These are phyloP conservation scores for Cremastobaeus sp. DNA, from an alignment of 2,888 invertebrate species.

Conservation along the genomic window DNA sequence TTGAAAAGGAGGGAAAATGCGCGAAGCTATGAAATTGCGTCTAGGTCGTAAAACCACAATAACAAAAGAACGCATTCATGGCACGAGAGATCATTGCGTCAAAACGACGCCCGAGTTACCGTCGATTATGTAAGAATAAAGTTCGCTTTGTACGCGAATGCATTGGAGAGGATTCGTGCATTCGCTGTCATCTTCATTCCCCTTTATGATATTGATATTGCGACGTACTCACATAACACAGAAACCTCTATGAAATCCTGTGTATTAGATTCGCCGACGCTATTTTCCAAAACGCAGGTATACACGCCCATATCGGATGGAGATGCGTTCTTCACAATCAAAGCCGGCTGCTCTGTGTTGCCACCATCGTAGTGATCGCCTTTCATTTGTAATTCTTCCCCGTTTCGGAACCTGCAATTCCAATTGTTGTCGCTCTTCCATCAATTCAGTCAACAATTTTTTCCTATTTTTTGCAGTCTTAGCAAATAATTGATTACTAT, in stretches of 20 bases:
- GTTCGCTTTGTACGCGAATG: constrained; percentile 28
- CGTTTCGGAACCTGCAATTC: constrained; percentile 84
- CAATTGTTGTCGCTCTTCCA: constrained; percentile 9
- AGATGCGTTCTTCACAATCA: constrained; percentile 87
- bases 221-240: constrained; percentile 86
- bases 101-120: constrained; percentile 22
- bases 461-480: background rate
- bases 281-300: constrained; percentile 88
- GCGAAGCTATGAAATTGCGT: too few species aligned
- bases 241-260: constrained; percentile 87
- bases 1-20: too few species aligned
- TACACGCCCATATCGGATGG: constrained; percentile 91
- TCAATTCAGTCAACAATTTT: too few species aligned
- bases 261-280: constrained; percentile 87
- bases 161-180: constrained; percentile 41
- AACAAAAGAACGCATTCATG: background rate
- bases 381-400: constrained; percentile 81
- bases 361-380: constrained; percentile 87
- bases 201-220: constrained; percentile 60
- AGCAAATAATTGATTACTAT: too few species aligned
- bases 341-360: constrained; percentile 85
- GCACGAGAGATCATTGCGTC: constrained; percentile 4
- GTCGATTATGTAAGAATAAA: constrained; percentile 40
- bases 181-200: constrained; percentile 43
- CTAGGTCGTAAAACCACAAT: background rate